Evolutionary conservation across 2,797 vertebrate genomes (phyloP).

Genomic region (Dromococcyx pavoninus): DNA sequence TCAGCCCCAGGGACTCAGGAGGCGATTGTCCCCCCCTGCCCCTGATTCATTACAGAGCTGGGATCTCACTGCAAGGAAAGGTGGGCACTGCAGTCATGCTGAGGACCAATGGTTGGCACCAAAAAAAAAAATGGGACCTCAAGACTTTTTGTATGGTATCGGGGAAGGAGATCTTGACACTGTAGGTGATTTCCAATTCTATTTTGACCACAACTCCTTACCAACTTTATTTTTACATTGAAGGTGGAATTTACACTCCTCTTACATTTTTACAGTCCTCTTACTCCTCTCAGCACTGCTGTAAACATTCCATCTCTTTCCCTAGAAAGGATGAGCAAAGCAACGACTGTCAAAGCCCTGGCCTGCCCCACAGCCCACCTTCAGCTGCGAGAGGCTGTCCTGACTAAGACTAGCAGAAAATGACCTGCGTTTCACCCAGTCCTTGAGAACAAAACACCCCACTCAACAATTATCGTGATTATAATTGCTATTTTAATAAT

Average conservation of each 20-base stretch:
- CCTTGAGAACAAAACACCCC: constrained; percentile 66
- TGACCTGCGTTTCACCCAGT: neutral
- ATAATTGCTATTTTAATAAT: constrained; percentile 47
- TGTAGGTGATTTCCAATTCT: neutral
- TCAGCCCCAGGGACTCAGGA: neutral
- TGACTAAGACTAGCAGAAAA: neutral
- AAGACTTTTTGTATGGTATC: neutral
- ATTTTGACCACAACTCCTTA: neutral
- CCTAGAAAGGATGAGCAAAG: neutral
- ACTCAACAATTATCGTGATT: constrained; percentile 65
- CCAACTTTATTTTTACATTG: neutral
- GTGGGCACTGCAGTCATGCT: neutral
- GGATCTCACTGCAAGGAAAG: neutral
- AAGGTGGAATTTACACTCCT: neutral
- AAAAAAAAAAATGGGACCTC: neutral
- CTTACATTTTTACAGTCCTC: neutral
- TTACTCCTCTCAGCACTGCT: neutral
- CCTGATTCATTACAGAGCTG: neutral
- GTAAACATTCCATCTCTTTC: neutral
- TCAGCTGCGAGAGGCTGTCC: neutral
- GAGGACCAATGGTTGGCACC: neutral
- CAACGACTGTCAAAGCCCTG: neutral
- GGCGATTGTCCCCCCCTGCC: neutral
- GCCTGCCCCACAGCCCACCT: neutral
- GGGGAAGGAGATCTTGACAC: neutral